phyloP scores from a whole-genome alignment of 1,140 invertebrate species.

The Drosophila carrolli region DNA sequence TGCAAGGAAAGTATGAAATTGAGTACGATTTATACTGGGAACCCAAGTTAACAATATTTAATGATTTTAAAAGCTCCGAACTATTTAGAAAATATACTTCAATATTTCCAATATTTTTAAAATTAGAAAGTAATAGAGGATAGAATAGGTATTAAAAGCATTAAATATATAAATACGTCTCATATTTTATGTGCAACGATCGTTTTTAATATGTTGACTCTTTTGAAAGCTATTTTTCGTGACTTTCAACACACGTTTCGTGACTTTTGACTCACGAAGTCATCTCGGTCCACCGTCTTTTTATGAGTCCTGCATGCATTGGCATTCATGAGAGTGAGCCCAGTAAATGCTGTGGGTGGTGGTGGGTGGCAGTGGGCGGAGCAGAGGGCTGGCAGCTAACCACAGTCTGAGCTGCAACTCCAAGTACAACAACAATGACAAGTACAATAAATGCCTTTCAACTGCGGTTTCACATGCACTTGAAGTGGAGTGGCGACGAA shows the following conservation, averaged over 20 bases:
- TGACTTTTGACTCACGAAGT: slow-evolving; percentile 16
- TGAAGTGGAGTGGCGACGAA: slow-evolving; percentile 63
- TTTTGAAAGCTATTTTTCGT: too few relatives aligned
- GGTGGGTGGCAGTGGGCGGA: neutral
- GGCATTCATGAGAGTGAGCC: slow-evolving; percentile 74
- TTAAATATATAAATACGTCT: too few relatives aligned
- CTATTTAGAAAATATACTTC: too few relatives aligned
- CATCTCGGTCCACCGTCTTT: slow-evolving; percentile 36
- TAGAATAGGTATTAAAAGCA: too few relatives aligned
- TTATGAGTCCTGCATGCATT: slow-evolving; percentile 73
- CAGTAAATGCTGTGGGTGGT: neutral
- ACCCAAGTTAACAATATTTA: too few relatives aligned
- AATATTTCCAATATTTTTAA: too few relatives aligned
- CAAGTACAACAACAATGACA: slow-evolving; percentile 73
- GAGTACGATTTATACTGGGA: too few relatives aligned
- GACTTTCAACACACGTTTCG: neutral
- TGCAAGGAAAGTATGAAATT: too few relatives aligned
- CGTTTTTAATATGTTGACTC: neutral
- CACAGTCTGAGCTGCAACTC: slow-evolving; percentile 47
- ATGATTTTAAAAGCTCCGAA: too few relatives aligned
- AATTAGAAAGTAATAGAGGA: too few relatives aligned
- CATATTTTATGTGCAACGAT: too few relatives aligned
- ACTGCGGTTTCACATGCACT: slow-evolving; percentile 83
- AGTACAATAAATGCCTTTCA: slow-evolving; percentile 83
- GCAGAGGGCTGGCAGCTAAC: slow-evolving; percentile 13